phyloP scores from a whole-genome alignment of 2,113 vertebrate species.

The Indri indri region DNA sequence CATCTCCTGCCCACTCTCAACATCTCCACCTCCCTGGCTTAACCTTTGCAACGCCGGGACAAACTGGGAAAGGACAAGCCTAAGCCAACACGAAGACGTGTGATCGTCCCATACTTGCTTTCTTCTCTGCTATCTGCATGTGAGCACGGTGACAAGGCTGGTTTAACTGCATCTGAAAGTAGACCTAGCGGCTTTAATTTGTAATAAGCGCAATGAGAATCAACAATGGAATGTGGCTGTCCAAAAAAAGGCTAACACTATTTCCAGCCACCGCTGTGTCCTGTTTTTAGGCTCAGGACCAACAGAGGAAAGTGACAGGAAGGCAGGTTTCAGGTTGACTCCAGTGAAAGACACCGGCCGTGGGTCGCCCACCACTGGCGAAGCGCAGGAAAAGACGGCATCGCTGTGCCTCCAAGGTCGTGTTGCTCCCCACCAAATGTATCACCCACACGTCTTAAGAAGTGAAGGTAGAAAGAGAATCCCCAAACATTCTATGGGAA shows the following conservation, averaged over 20 bases:
- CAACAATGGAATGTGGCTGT: not conserved
- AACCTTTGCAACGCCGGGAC: not conserved
- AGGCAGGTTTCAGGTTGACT: not conserved
- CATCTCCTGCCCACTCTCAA: conserved; percentile 48
- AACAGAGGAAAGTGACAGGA: not conserved
- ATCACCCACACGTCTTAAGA: not conserved
- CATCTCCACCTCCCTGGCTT: not conserved
- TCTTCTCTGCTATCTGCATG: not conserved
- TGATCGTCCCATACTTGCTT: not conserved
- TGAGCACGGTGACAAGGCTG: not conserved
- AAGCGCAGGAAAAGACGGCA: not conserved
- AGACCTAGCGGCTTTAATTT: not conserved
- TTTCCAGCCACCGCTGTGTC: not conserved
- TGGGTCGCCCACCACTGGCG: too few relatives aligned
- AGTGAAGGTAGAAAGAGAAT: not conserved
- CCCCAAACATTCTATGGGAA: not conserved
- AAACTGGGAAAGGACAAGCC: not conserved
- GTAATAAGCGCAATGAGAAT: not conserved
- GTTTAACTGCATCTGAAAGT: not conserved
- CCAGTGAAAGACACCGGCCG: not conserved
- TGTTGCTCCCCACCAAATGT: not conserved
- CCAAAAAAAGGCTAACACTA: not conserved
- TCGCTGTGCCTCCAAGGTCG: not conserved
- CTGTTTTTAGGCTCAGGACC: not conserved
- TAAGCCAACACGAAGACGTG: not conserved